A percentile compares a stretch with the other conserved stretches of the same genome.
Evolutionary conservation across 2,797 vertebrate genomes (phyloP).

Genomic region (Hozukius guyotensis): DNA sequence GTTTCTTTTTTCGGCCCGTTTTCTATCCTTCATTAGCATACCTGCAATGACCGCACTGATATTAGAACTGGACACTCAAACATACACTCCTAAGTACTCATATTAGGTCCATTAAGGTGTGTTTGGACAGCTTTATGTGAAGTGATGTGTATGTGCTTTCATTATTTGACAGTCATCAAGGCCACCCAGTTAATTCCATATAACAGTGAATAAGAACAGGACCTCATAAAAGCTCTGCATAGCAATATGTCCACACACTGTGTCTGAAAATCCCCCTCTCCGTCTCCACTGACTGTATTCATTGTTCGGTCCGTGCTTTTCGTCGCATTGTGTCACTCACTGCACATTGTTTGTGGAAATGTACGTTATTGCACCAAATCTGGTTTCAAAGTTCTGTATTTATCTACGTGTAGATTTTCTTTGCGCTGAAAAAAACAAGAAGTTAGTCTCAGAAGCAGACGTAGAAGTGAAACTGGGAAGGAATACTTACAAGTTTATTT

Average conservation of each 20-base stretch:
- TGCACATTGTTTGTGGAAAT: background rate
- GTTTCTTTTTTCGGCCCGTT: background rate
- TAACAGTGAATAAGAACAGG: conserved; percentile 24
- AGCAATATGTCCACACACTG: background rate
- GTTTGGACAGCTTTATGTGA: conserved; percentile 44
- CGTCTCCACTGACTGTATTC: background rate
- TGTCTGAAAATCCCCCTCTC: background rate
- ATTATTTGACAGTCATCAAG: conserved; percentile 26
- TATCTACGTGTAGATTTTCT: background rate
- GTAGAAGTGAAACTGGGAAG: background rate
- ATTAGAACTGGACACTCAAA: background rate
- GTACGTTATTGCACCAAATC: background rate
- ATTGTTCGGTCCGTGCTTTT: background rate
- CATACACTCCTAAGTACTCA: background rate
- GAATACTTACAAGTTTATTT: background rate
- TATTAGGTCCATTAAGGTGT: conserved; percentile 16
- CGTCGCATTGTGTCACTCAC: background rate
- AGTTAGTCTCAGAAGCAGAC: background rate
- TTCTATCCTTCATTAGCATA: background rate
- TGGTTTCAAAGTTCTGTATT: background rate
- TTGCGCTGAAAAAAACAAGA: background rate
- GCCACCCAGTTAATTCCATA: conserved; percentile 24
- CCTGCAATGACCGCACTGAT: background rate
- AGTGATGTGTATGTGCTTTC: background rate
- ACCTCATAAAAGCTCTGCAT: conserved; percentile 19